phyloP scores from a whole-genome alignment of 2,888 invertebrate species.

The Clivina fossor region DNA sequence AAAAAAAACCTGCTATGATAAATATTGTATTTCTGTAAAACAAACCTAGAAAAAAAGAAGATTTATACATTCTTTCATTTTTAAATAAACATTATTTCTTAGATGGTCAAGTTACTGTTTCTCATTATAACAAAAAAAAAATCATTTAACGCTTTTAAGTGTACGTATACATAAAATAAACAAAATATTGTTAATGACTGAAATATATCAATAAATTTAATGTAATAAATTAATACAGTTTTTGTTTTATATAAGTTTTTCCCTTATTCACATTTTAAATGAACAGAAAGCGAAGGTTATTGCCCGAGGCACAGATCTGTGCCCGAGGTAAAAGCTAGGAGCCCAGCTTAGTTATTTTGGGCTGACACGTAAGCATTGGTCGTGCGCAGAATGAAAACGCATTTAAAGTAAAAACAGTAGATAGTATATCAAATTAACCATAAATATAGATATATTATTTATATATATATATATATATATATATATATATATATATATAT shows the following conservation, averaged over 20 bases:
- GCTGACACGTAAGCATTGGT: too few relatives aligned
- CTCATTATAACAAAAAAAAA: neutral
- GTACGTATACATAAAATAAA: constrained; percentile 15
- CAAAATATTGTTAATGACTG: constrained; percentile 27
- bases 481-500: too few relatives aligned
- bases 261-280: neutral
- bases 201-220: constrained; percentile 26
- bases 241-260: neutral
- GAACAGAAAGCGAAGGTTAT: too few relatives aligned
- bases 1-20: constrained; percentile 38
- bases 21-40: constrained; percentile 5
- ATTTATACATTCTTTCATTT: constrained; percentile 14
- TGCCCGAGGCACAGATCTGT: neutral
- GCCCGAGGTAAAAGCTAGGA: too few relatives aligned
- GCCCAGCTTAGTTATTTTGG: too few relatives aligned
- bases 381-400: too few relatives aligned
- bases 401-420: too few relatives aligned
- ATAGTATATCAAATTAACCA: too few relatives aligned
- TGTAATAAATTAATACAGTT: constrained; percentile 11
- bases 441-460: too few relatives aligned
- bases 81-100: too few relatives aligned
- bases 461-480: too few relatives aligned
- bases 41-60: constrained; percentile 9
- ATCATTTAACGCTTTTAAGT: constrained; percentile 23
- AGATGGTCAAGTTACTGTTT: neutral